Evolutionary conservation across 2,888 invertebrate species (phyloP).

Genomic region (Acronicta aceris): DNA sequence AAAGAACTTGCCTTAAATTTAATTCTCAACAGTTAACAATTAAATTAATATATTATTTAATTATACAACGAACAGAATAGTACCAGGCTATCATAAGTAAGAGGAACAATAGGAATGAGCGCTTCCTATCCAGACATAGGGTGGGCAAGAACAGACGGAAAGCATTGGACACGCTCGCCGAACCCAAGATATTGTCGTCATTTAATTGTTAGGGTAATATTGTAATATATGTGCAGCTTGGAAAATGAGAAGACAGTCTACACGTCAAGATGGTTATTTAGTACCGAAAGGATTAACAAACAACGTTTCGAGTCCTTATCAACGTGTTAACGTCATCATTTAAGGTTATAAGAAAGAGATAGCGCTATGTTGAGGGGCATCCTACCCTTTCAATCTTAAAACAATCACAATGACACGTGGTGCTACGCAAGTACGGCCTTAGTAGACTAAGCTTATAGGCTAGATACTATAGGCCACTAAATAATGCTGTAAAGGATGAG

Average conservation of each 20-base stretch:
- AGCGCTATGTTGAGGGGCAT: no score
- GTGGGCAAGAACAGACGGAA: slow-evolving; percentile 79
- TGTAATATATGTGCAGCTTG: slow-evolving; percentile 18
- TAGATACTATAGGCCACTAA: no score
- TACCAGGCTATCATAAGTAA: slow-evolving; percentile 47
- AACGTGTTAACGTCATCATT: no score
- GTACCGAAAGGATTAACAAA: slow-evolving; percentile 7
- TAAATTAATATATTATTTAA: slow-evolving; percentile 35
- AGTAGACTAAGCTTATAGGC: no score
- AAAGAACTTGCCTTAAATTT: no score
- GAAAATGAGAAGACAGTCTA: slow-evolving; percentile 7
- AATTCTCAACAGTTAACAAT: no score
- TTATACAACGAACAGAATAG: slow-evolving; percentile 38
- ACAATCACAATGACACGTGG: no score
- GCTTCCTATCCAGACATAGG: slow-evolving; percentile 75
- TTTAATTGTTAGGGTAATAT: slow-evolving; percentile 42
- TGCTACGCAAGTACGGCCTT: no score
- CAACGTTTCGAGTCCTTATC: no score
- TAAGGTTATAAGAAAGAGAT: no score
- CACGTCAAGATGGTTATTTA: neutral
- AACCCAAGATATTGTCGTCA: slow-evolving; percentile 46
- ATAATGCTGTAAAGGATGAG: no score
- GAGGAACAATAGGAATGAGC: slow-evolving; percentile 62
- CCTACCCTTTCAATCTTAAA: no score
- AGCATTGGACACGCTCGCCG: slow-evolving; percentile 78